Percentiles rank a stretch among this genome's conserved stretches.
These are phyloP conservation scores for Aspidoscelis tigris DNA, from an alignment of 2,113 vertebrate genomes.

Conservation along the genomic window DNA sequence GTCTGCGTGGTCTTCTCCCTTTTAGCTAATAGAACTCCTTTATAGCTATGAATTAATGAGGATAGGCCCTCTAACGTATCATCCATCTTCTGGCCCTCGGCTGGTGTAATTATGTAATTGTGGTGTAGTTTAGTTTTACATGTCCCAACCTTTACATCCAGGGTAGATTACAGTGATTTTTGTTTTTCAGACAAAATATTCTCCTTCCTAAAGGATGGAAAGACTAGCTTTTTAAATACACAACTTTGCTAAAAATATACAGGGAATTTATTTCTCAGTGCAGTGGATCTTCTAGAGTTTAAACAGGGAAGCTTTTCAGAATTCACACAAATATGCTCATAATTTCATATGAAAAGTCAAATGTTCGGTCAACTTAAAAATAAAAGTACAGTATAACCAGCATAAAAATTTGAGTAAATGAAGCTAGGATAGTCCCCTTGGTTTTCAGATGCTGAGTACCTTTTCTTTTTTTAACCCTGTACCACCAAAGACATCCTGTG, in stretches of 20 bases:
- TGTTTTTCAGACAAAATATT: neutral
- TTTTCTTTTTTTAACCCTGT: too few relatives aligned
- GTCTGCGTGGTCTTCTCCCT: neutral
- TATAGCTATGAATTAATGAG: rapidly evolving
- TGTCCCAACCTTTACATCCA: neutral
- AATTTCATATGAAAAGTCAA: neutral
- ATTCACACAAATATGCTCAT: neutral
- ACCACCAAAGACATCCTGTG: too few relatives aligned
- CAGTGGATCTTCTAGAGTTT: neutral
- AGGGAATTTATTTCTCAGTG: neutral
- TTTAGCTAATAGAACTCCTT: neutral
- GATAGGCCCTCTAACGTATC: rapidly evolving
- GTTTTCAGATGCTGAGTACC: too few relatives aligned
- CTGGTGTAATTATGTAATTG: neutral
- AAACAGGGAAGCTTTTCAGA: neutral
- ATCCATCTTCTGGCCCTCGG: neutral
- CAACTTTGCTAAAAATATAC: neutral
- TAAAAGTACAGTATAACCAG: neutral
- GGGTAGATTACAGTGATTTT: neutral
- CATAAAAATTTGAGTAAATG: neutral
- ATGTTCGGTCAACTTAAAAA: neutral
- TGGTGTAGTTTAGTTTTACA: neutral
- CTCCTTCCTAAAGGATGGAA: neutral
- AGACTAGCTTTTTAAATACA: neutral
- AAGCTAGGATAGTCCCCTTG: too few relatives aligned